Conservation (phyloP, 2,113 vertebrate genomes). For the Ctenomys sociabilis region DNA sequence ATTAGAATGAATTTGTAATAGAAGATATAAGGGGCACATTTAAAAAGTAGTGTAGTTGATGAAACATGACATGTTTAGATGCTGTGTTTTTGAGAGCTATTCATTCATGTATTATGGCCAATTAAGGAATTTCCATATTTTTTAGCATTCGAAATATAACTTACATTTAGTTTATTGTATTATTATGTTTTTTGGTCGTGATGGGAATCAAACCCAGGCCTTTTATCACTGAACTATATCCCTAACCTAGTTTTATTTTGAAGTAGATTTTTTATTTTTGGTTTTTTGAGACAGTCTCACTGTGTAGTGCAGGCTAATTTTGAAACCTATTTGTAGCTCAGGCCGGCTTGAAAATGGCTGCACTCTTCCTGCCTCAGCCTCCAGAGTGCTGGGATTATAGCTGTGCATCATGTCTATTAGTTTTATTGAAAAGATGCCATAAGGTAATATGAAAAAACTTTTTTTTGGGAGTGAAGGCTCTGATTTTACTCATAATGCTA, state of each 20-base stretch:
- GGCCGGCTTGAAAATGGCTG: neutral
- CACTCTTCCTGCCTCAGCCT: neutral
- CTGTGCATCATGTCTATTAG: neutral
- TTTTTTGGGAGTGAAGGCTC: neutral
- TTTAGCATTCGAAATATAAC: constrained; percentile 41
- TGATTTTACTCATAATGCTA: neutral
- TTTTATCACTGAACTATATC: neutral
- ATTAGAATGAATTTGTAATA: neutral
- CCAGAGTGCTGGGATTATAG: neutral
- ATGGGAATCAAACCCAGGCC: neutral
- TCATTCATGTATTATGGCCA: neutral
- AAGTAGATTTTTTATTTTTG: neutral
- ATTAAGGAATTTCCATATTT: constrained; percentile 2
- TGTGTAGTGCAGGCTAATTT: neutral
- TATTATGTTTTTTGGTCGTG: neutral
- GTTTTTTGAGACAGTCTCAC: neutral
- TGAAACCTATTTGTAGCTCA: neutral
- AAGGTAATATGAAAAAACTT: neutral
- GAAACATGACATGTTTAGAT: neutral
- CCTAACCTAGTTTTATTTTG: constrained; percentile 18
- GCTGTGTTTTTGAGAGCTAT: constrained; percentile 34
- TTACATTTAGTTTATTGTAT: constrained; percentile 30
- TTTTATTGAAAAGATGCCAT: constrained; percentile 36
- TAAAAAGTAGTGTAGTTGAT: constrained; percentile 30
- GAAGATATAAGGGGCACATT: neutral